Conservation (phyloP, 2,113 vertebrate species). For the Proteles cristata region DNA sequence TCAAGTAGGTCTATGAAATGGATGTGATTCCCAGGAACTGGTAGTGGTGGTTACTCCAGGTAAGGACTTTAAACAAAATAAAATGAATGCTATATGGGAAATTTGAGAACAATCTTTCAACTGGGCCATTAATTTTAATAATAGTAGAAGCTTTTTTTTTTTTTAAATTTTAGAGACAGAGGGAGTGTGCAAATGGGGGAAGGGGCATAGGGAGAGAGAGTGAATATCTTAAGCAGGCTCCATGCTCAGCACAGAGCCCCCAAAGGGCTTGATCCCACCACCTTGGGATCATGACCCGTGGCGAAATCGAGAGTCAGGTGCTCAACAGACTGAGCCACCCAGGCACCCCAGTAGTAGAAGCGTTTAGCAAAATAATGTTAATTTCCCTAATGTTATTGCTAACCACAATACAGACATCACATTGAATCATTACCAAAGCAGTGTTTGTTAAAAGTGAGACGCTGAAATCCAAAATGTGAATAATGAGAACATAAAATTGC, state of each 20-base stretch:
- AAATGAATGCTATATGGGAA: slow-evolving; percentile 1
- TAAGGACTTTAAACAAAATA: background rate
- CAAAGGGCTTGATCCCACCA: too few relatives aligned
- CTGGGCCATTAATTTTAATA: background rate
- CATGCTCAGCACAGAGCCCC: too few relatives aligned
- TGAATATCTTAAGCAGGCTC: too few relatives aligned
- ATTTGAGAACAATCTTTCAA: background rate
- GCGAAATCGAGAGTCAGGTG: too few relatives aligned
- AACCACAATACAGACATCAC: background rate
- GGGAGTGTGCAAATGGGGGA: too few relatives aligned
- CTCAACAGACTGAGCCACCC: too few relatives aligned
- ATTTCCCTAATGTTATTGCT: background rate
- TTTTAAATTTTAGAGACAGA: too few relatives aligned
- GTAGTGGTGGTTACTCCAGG: background rate
- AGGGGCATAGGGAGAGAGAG: too few relatives aligned
- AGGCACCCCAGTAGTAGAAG: background rate
- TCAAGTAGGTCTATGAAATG: background rate
- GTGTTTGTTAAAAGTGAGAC: background rate
- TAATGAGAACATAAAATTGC: background rate
- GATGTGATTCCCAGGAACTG: background rate
- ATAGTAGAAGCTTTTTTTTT: background rate
- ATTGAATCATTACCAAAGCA: background rate
- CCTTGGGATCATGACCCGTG: too few relatives aligned
- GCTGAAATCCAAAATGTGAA: slow-evolving; percentile 20
- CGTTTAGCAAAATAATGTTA: slow-evolving; percentile 39